Evolutionary conservation across 1,140 invertebrate species (phyloP).

Genomic region (Sweltsa coloradensis): DNA sequence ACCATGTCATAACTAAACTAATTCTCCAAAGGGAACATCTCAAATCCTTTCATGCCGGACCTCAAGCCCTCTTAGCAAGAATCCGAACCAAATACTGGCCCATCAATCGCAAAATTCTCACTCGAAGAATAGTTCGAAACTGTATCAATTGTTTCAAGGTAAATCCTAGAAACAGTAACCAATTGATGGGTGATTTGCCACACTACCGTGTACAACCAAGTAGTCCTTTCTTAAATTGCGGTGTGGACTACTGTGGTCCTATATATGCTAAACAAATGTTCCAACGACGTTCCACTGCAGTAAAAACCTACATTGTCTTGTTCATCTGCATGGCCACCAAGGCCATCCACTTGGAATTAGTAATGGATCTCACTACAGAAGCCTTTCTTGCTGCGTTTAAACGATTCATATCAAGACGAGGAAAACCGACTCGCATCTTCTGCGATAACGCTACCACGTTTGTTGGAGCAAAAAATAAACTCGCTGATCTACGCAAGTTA

Average conservation of each 20-base stretch:
- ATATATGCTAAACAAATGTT: no score
- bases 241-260: conserved; percentile 30
- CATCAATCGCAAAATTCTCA: no score
- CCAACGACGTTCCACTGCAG: conserved; percentile 19
- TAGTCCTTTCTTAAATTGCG: conserved; percentile 23
- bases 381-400: conserved; percentile 27
- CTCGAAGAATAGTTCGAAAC: not conserved
- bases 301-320: conserved; percentile 30
- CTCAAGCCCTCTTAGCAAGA: no score
- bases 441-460: conserved; percentile 30
- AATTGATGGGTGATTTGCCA: conserved; percentile 25
- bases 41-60: no score
- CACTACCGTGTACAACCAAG: conserved; percentile 18
- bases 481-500: not conserved
- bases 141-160: conserved; percentile 13
- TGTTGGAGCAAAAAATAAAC: conserved; percentile 18
- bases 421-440: conserved; percentile 23
- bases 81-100: no score
- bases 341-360: conserved; percentile 32
- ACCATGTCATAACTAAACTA: no score
- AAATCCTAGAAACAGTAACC: not conserved
- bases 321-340: conserved; percentile 32
- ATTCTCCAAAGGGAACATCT: no score
- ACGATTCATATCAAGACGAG: conserved; percentile 29
- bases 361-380: conserved; percentile 26